Evolutionary conservation across 2,797 vertebrate genomes (phyloP).

Genomic region (Epinephelus awoara): DNA sequence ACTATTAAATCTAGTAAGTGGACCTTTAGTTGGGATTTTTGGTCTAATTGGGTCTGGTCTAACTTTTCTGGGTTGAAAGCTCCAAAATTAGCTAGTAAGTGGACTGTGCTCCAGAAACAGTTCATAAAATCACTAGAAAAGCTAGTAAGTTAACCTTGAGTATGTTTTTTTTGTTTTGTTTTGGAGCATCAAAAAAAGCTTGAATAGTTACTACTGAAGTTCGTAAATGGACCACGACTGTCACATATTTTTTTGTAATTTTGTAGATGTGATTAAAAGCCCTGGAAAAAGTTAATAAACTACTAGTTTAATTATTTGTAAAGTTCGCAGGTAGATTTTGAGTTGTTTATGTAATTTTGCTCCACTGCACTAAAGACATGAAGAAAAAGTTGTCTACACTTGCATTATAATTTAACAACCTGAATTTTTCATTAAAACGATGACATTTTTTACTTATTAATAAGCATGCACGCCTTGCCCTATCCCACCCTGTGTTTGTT

Average conservation of each 20-base stretch:
- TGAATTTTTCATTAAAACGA: conserved; percentile 24
- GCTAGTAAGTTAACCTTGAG: no score
- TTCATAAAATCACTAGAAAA: no score
- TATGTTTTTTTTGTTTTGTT: no score
- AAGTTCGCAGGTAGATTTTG: background rate
- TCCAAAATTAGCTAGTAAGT: no score
- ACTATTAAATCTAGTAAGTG: no score
- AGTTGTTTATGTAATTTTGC: background rate
- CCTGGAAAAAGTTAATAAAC: background rate
- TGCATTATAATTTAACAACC: conserved; percentile 43
- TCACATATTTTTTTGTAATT: background rate
- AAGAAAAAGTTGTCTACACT: background rate
- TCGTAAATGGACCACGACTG: no score
- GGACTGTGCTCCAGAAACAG: no score
- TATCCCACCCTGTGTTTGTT: conserved; percentile 46
- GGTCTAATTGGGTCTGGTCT: no score
- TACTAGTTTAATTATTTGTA: background rate
- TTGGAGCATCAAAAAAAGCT: no score
- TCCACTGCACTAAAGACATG: background rate
- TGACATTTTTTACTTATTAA: conserved; percentile 50
- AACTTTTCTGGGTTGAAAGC: no score
- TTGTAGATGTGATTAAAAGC: background rate
- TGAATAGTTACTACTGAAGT: no score
- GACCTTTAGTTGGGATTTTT: no score
- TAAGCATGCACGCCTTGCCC: conserved; percentile 40